Conservation (phyloP, 2,797 vertebrate genomes). For the Bovichtus variegatus region DNA sequence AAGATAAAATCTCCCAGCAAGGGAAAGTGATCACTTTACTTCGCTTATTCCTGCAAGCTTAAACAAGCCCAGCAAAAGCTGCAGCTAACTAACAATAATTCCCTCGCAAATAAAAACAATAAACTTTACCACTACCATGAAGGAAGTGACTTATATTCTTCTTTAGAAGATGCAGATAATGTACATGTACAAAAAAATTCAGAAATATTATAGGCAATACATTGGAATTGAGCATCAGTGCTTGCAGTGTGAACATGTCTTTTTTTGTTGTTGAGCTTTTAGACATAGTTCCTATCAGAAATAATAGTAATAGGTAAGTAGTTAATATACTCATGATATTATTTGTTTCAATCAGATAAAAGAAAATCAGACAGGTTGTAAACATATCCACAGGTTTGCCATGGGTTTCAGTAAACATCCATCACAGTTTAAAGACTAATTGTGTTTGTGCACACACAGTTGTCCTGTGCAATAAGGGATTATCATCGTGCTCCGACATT, state of each 20-base stretch:
- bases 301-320: too few species aligned
- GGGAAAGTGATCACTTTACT: too few species aligned
- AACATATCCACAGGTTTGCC: not conserved
- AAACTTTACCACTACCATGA: not conserved
- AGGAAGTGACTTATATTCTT: too few species aligned
- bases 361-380: not conserved
- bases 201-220: too few species aligned
- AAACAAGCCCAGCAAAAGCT: not conserved
- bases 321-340: not conserved
- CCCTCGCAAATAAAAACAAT: too few species aligned
- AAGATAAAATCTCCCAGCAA: not conserved
- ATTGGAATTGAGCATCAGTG: not conserved
- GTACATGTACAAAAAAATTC: not conserved
- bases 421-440: too few species aligned
- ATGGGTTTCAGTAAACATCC: too few species aligned
- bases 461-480: not conserved
- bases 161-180: too few species aligned
- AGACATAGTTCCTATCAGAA: not conserved
- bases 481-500: not conserved
- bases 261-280: not conserved
- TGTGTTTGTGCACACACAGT: not conserved
- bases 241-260: too few species aligned
- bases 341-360: not conserved
- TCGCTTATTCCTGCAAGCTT: not conserved
- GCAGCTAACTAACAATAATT: too few species aligned